phyloP scores from a whole-genome alignment of 2,888 invertebrate genomes.

The Parnassius glacialis region DNA sequence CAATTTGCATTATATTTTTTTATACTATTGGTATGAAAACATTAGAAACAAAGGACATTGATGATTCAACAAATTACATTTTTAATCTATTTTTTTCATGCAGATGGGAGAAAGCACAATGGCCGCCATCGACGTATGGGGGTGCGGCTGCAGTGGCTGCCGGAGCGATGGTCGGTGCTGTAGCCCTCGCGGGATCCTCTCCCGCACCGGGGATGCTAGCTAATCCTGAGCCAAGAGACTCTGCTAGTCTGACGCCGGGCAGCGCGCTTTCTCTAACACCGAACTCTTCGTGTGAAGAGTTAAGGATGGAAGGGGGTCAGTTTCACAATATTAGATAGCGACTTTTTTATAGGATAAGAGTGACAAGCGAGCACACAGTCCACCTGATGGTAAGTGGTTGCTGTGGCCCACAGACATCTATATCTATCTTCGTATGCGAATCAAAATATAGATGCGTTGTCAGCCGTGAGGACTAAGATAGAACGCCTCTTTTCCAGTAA shows the following conservation, averaged over 20 bases:
- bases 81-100: background rate
- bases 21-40: no score
- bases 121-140: constrained; percentile 63
- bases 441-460: no score
- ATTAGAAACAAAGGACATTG: no score
- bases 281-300: constrained; percentile 88
- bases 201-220: constrained; percentile 52
- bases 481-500: no score
- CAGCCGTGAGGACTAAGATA: no score
- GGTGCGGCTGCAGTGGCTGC: constrained; percentile 71
- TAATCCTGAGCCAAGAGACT: constrained; percentile 74
- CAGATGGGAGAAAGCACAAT: constrained; percentile 90
- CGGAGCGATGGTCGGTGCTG: constrained; percentile 67
- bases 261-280: constrained; percentile 85
- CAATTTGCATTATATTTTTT: no score
- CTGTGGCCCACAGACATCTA: no score
- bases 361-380: no score
- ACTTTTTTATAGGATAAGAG: no score
- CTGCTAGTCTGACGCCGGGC: constrained; percentile 78
- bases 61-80: no score
- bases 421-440: no score
- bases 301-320: constrained; percentile 66
- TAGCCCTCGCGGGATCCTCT: constrained; percentile 79
- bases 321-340: background rate
- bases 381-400: no score